phyloP scores from a whole-genome alignment of 2,797 vertebrate species.

The Tachyglossus aculeatus region DNA sequence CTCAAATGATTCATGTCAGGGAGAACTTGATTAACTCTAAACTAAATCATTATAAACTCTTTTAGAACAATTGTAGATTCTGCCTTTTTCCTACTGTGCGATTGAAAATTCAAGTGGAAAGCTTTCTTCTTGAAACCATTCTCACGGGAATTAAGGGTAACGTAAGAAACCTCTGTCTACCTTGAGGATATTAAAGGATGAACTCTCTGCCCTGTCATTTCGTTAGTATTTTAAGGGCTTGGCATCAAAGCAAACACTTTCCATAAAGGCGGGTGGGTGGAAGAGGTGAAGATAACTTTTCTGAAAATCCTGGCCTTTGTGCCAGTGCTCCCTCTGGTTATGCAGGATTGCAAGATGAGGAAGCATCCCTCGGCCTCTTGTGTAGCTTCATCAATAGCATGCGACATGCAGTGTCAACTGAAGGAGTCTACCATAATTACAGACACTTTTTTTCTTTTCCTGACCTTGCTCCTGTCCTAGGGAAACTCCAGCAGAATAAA shows the following conservation, averaged over 20 bases:
- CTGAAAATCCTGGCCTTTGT: slow-evolving; percentile 30
- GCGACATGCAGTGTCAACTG: slow-evolving; percentile 4
- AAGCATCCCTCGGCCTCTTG: slow-evolving; percentile 14
- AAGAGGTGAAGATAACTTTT: slow-evolving; percentile 16
- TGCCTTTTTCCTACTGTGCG: neutral
- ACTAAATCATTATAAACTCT: neutral
- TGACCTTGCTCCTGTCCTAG: slow-evolving; percentile 18
- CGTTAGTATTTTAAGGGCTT: neutral
- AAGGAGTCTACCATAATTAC: slow-evolving; percentile 8
- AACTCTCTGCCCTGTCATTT: neutral
- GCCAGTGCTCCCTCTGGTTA: slow-evolving; percentile 1
- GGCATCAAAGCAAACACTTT: slow-evolving; percentile 6
- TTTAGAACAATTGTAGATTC: neutral
- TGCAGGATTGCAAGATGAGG: neutral
- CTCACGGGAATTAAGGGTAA: slow-evolving; percentile 8
- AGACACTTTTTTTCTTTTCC: slow-evolving; percentile 2
- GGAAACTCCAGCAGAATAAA: too few species aligned
- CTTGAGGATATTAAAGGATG: neutral
- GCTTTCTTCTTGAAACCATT: slow-evolving; percentile 4
- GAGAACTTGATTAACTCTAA: slow-evolving; percentile 14
- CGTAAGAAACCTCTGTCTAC: neutral
- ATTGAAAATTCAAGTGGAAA: slow-evolving; percentile 3
- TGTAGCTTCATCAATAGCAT: slow-evolving; percentile 1
- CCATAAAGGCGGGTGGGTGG: neutral
- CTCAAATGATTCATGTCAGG: neutral